Conservation (phyloP, 1,140 invertebrate species). For the Oreohelix idahoensis region DNA sequence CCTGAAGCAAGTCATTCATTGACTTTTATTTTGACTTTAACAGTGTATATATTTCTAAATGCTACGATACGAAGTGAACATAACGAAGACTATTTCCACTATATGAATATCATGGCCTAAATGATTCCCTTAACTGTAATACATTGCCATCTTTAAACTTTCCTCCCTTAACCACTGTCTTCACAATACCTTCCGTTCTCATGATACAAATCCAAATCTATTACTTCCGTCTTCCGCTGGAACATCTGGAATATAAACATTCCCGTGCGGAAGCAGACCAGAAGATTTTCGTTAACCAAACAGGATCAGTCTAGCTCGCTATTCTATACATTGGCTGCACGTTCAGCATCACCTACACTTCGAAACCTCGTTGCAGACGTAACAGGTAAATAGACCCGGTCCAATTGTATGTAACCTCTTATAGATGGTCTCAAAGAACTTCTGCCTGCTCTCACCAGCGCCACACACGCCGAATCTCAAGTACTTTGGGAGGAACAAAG, state of each 20-base stretch:
- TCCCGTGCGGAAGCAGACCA: neutral
- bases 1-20: too few relatives aligned
- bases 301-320: neutral
- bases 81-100: too few relatives aligned
- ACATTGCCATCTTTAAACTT: neutral
- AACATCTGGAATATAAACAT: neutral
- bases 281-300: neutral
- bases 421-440: neutral
- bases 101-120: too few relatives aligned
- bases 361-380: constrained; percentile 1
- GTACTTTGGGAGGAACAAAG: constrained; percentile 24
- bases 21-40: too few relatives aligned
- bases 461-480: constrained; percentile 24
- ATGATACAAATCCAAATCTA: neutral
- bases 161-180: too few relatives aligned
- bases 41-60: too few relatives aligned
- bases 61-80: too few relatives aligned
- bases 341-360: neutral
- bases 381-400: neutral
- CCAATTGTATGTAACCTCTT: neutral
- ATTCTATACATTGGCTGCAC: neutral
- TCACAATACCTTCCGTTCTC: neutral
- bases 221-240: neutral
- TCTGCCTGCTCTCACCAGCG: neutral
- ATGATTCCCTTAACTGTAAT: too few relatives aligned